Conservation (phyloP, 2,888 invertebrate genomes). For the Cremastinae sp. region DNA sequence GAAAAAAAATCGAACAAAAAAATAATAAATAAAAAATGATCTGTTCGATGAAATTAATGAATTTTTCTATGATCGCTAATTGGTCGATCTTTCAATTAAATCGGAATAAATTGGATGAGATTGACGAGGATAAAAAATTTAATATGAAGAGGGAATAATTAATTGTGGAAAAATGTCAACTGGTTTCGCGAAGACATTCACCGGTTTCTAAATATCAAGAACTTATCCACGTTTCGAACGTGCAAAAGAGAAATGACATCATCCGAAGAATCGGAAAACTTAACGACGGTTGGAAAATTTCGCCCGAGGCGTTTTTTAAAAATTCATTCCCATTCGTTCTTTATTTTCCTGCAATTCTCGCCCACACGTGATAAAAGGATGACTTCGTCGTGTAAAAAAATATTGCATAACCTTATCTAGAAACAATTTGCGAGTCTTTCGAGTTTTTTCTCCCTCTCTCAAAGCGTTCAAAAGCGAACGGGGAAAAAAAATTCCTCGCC, state of each 20-base stretch:
- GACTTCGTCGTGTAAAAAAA: slow-evolving; percentile 24
- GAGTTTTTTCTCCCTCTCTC: slow-evolving; percentile 11
- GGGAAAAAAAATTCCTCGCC: not conserved
- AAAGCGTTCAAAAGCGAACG: slow-evolving; percentile 3
- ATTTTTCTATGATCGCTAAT: no score
- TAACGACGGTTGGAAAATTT: slow-evolving; percentile 22
- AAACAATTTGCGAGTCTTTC: slow-evolving; percentile 38
- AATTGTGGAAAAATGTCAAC: slow-evolving; percentile 2
- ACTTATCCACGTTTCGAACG: slow-evolving; percentile 7
- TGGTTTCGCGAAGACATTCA: slow-evolving; percentile 22
- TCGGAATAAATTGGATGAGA: not conserved
- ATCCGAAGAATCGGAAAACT: slow-evolving; percentile 25
- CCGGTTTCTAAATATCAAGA: slow-evolving; percentile 35
- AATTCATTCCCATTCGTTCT: not conserved
- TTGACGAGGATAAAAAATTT: not conserved
- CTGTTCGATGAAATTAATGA: no score
- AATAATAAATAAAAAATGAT: no score
- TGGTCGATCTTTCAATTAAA: not conserved
- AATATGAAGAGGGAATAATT: not conserved
- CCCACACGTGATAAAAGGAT: slow-evolving; percentile 45
- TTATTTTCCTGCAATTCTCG: slow-evolving; percentile 27
- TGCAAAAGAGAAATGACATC: slow-evolving; percentile 11
- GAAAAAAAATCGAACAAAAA: no score
- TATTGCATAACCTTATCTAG: slow-evolving; percentile 39
- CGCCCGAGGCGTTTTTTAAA: not conserved